phyloP scores from a whole-genome alignment of 2,797 vertebrate species.

The Poecilia gillii region DNA sequence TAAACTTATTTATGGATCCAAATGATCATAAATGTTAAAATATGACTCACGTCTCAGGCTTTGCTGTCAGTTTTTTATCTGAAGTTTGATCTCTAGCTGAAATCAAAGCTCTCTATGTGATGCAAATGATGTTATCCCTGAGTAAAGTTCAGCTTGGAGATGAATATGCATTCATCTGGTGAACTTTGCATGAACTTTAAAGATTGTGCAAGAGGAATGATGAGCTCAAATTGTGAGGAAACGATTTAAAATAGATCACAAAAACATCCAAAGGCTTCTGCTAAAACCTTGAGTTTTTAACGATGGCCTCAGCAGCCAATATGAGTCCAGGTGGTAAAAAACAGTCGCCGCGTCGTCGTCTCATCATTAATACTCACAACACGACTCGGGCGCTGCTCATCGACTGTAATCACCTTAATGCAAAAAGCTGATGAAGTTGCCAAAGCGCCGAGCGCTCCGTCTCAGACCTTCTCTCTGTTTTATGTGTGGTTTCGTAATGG shows the following conservation, averaged over 20 bases:
- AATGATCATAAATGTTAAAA: not conserved
- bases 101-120: not conserved
- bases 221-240: conserved; percentile 1
- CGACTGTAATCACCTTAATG: conserved; percentile 73
- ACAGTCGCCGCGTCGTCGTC: conserved; percentile 25
- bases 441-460: conserved; percentile 50
- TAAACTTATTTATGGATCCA: not conserved
- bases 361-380: conserved; percentile 52
- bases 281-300: not conserved
- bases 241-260: not conserved
- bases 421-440: conserved; percentile 74
- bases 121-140: not conserved
- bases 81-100: not conserved
- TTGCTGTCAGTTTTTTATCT: not conserved
- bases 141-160: conserved; percentile 4
- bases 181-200: conserved; percentile 14
- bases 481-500: conserved; percentile 76
- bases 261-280: not conserved
- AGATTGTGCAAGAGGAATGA: not conserved
- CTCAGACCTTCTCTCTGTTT: conserved; percentile 46
- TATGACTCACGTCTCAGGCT: not conserved
- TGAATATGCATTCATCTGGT: conserved; percentile 7
- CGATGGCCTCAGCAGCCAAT: too few species aligned
- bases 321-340: conserved; percentile 45
- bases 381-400: conserved; percentile 37